phyloP scores from a whole-genome alignment of 2,888 invertebrate species.

The Xanthorhoe designata region DNA sequence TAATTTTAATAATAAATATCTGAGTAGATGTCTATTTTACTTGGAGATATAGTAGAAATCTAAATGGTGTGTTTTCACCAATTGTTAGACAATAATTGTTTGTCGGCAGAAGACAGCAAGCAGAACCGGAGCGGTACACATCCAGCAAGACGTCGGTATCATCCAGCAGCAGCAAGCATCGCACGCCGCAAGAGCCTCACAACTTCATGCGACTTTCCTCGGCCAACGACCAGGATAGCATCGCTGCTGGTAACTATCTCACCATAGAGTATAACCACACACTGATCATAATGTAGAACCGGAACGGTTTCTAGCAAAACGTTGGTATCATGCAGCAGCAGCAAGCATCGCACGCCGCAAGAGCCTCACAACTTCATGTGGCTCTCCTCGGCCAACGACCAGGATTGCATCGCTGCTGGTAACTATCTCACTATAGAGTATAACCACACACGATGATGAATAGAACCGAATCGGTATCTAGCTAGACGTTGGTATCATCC shows the following conservation, averaged over 20 bases:
- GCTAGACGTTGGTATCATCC: neutral
- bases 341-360: conserved; percentile 68
- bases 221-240: conserved; percentile 75
- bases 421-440: conserved; percentile 15
- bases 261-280: neutral
- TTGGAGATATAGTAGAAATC: neutral
- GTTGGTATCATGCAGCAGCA: conserved; percentile 71
- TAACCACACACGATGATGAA: neutral
- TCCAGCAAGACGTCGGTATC: conserved; percentile 76
- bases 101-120: conserved; percentile 73
- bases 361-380: conserved; percentile 73
- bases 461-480: neutral
- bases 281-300: neutral
- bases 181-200: conserved; percentile 67
- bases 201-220: conserved; percentile 74
- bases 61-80: neutral
- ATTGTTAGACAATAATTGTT: neutral
- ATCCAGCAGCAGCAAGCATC: conserved; percentile 71
- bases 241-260: conserved; percentile 68
- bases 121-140: conserved; percentile 70
- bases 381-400: conserved; percentile 74
- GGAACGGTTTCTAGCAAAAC: conserved; percentile 71
- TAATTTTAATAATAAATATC: no score
- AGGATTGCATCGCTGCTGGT: conserved; percentile 77
- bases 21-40: no score